phyloP scores from a whole-genome alignment of 2,888 invertebrate species.

The Myopa tessellatipennis region DNA sequence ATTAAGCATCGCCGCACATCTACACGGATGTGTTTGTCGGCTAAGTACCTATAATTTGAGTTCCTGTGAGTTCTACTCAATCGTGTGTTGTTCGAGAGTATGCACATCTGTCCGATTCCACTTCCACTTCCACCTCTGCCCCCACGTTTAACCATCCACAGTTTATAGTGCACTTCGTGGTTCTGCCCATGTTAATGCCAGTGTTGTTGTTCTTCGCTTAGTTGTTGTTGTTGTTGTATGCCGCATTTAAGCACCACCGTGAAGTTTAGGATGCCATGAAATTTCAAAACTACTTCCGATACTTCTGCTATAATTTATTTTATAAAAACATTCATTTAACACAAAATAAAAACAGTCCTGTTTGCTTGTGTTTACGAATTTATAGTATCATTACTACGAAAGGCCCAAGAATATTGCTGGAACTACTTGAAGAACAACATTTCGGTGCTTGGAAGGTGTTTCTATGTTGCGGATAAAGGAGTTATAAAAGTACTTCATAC shows the following conservation, averaged over 20 bases:
- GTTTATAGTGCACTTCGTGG: not conserved
- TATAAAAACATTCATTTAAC: too few relatives aligned
- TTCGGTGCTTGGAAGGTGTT: too few relatives aligned
- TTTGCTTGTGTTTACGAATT: too few relatives aligned
- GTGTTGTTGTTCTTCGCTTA: constrained; percentile 42
- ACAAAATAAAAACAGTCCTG: too few relatives aligned
- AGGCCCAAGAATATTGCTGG: too few relatives aligned
- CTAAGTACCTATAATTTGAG: not conserved
- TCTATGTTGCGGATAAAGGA: too few relatives aligned
- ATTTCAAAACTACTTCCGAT: constrained; percentile 7
- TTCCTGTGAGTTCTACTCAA: not conserved
- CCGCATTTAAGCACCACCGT: constrained; percentile 41
- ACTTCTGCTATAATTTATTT: too few relatives aligned
- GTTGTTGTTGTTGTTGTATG: constrained; percentile 34
- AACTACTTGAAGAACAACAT: too few relatives aligned
- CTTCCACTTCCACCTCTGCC: constrained; percentile 39
- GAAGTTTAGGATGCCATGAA: constrained; percentile 41
- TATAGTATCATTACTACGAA: too few relatives aligned
- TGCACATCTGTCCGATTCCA: constrained; percentile 63
- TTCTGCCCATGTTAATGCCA: constrained; percentile 57
- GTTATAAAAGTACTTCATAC: too few relatives aligned
- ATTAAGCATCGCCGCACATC: too few relatives aligned
- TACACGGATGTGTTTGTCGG: too few relatives aligned
- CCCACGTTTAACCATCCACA: not conserved
- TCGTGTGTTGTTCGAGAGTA: constrained; percentile 30